A percentile compares a stretch with the other conserved stretches of the same genome.
Conservation (phyloP, 2,113 vertebrate species). For the Xenopus tropicalis region DNA sequence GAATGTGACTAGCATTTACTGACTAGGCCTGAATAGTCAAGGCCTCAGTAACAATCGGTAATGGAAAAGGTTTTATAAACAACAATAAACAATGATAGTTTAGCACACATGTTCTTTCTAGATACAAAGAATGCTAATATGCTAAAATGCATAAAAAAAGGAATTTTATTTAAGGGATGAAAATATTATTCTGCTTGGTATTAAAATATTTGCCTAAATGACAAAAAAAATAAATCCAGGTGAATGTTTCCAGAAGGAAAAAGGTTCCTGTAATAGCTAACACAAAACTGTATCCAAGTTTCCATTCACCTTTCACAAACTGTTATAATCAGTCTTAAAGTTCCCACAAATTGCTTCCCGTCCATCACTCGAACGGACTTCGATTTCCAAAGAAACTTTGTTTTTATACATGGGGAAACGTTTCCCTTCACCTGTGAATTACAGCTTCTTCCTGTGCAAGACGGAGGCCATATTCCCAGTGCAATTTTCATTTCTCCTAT, state of each 20-base stretch:
- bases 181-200: too few species aligned
- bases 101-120: too few species aligned
- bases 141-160: too few species aligned
- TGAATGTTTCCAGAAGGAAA: not conserved
- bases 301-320: not conserved
- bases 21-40: too few species aligned
- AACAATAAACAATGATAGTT: too few species aligned
- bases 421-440: not conserved
- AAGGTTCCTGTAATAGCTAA: not conserved
- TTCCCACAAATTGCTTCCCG: not conserved
- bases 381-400: constrained; percentile 15
- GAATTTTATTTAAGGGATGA: too few species aligned
- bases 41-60: too few species aligned
- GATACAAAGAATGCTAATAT: too few species aligned
- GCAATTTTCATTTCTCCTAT: too few species aligned
- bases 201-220: not conserved
- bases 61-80: too few species aligned
- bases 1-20: too few species aligned
- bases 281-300: constrained; percentile 8
- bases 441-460: constrained; percentile 17
- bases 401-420: constrained; percentile 11
- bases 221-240: not conserved
- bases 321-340: not conserved
- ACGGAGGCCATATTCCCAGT: too few species aligned
- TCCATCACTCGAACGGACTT: constrained; percentile 23